Evolutionary conservation across 1,140 invertebrate species (phyloP), one percentile per base, ranked within the genome.

Genomic region (Anastrepha ludens): DNA sequence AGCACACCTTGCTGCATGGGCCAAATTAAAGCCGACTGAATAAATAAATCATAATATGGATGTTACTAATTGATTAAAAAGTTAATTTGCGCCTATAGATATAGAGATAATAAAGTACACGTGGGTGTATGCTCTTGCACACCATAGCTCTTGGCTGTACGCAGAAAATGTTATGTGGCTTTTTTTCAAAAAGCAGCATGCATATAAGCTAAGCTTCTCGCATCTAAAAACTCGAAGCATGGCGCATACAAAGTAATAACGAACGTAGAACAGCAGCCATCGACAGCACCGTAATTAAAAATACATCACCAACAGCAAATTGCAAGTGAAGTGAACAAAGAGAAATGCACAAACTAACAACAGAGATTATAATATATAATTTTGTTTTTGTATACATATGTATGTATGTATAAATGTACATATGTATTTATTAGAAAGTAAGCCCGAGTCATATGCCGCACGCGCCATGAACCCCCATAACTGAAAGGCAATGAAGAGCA

Each of bases 281-380:
- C 74, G 74, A 81, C 50, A 55, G 74, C 44, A 81, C 39, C 50
- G 74, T 81, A 81, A 81, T 81, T 81, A 81, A 81, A 17, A 81
- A 58, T 81, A 81, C 74, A 81, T 81, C 74, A 81, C 15, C 50
- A 81, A 55, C 74, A 81, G 74, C 8, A 41, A 15, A 58, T 55
- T 55, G 47, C n/a, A 81, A 74, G 41, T 29, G 8, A 58, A 81
- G 17, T 81, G 74, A 81, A 15, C 74, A 81, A 81, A 44, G 29
- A 8, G 17, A 67, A 39, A 29, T 20, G 29, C 20, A 11, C 64
- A 67, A 39, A 67, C 17, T 11, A 67, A 67, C n/a, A 74, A 9
- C 65, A 67, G 39, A 9, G 41, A 65, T 3, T 39, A 67, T n/a
- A n/a, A n/a, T n/a, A n/a, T 2, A 5, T 62, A 13, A 0, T 62